Evolutionary conservation across 1,140 invertebrate species (phyloP).

Genomic region (Diorhabda sublineata): DNA sequence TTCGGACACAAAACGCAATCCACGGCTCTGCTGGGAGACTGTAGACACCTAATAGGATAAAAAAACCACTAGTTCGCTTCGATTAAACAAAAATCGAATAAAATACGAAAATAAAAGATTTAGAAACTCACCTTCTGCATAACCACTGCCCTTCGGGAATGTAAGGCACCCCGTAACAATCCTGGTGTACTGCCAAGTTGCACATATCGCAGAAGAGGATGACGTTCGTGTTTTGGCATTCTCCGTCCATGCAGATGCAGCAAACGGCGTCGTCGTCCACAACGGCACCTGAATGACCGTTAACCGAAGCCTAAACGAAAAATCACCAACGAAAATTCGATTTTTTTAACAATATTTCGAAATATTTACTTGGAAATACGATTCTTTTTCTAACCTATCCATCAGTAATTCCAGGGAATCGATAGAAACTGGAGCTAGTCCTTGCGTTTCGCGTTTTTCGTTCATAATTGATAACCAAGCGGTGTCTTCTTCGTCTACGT

Average conservation of each 20-base stretch:
- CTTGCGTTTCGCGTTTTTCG: constrained; percentile 65
- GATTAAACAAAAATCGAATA: not conserved
- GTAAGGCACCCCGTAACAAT: constrained; percentile 98
- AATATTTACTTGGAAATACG: constrained; percentile 78
- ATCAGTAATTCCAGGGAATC: constrained; percentile 91
- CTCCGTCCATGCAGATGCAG: constrained; percentile 91
- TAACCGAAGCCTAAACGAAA: constrained; percentile 45
- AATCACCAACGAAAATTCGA: not conserved
- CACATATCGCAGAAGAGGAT: constrained; percentile 99
- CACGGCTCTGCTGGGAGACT: constrained; percentile 92
- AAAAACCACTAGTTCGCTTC: not conserved
- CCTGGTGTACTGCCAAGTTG: constrained; percentile 97
- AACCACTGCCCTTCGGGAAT: constrained; percentile 99
- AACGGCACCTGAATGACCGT: constrained; percentile 62
- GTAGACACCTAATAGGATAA: constrained; percentile 63
- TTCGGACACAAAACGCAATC: constrained; percentile 98
- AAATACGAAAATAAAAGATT: too few species aligned
- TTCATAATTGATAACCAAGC: constrained; percentile 90
- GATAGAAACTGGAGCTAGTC: constrained; percentile 67
- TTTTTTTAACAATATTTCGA: too few species aligned
- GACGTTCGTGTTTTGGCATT: constrained; percentile 95
- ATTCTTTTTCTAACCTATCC: constrained; percentile 96
- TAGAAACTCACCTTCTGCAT: constrained; percentile 61
- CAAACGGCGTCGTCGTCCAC: constrained; percentile 98
- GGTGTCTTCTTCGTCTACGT: constrained; percentile 95